Conservation (phyloP, 2,888 invertebrate species). For the Euphydryas editha region DNA sequence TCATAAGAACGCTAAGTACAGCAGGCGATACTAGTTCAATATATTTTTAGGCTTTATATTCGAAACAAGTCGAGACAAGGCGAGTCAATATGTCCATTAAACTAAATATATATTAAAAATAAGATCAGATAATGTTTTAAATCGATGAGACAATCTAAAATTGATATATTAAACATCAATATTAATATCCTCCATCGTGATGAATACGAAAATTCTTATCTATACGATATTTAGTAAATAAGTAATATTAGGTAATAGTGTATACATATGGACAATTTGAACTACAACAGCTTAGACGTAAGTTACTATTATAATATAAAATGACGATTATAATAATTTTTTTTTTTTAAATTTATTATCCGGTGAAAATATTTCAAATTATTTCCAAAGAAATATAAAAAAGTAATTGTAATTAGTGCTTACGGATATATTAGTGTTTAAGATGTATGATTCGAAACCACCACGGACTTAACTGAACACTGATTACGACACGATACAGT, state of each 20-base stretch:
- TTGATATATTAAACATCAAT: neutral
- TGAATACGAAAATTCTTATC: neutral
- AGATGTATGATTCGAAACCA: neutral
- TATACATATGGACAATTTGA: neutral
- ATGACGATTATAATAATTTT: neutral
- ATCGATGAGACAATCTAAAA: constrained; percentile 1
- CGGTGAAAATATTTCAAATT: neutral
- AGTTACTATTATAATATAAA: neutral
- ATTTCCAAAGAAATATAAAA: constrained; percentile 9
- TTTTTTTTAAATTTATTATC: neutral
- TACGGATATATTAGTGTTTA: constrained; percentile 6
- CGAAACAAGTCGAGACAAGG: neutral
- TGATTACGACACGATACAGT: neutral
- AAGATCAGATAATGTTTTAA: neutral
- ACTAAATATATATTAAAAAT: neutral
- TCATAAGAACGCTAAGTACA: neutral
- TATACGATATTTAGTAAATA: neutral
- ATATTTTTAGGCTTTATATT: neutral
- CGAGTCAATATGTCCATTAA: neutral
- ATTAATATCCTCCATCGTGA: neutral
- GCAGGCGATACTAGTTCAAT: neutral
- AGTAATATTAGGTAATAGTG: neutral
- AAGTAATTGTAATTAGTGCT: neutral
- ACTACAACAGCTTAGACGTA: neutral
- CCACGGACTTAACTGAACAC: constrained; percentile 1